Conservation (phyloP, 1,140 invertebrate species). For the Drosophila rufa region DNA sequence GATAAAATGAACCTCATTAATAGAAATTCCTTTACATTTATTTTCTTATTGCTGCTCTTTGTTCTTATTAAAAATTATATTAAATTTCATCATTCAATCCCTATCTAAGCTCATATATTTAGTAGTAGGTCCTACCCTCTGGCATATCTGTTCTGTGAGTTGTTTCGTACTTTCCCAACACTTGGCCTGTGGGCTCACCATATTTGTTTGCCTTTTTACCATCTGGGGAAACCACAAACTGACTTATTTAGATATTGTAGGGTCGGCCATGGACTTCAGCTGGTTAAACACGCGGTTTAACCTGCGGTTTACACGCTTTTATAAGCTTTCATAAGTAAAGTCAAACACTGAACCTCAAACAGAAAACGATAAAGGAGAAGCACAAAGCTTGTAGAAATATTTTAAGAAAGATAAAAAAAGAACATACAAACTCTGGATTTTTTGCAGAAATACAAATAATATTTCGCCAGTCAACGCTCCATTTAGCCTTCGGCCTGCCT, state of each 20-base stretch:
- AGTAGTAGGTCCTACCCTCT: background rate
- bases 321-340: constrained; percentile 20
- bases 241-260: constrained; percentile 30
- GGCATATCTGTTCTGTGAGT: background rate
- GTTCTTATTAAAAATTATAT: background rate
- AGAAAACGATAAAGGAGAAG: too few species aligned
- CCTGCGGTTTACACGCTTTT: constrained; percentile 27
- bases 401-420: background rate
- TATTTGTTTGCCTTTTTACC: constrained; percentile 11
- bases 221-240: constrained; percentile 25
- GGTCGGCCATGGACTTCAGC: constrained; percentile 16
- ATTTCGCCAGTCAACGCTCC: constrained; percentile 4
- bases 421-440: too few species aligned
- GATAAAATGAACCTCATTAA: background rate
- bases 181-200: constrained; percentile 6
- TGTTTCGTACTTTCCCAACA: constrained; percentile 29
- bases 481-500: background rate
- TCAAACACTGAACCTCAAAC: constrained; percentile 25
- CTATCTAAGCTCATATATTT: background rate
- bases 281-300: constrained; percentile 38
- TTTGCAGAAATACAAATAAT: background rate
- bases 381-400: constrained; percentile 15
- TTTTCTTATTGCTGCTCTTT: background rate
- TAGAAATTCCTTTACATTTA: background rate
- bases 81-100: constrained; percentile 3